These are phyloP conservation scores for Apodemus speciosus DNA, from an alignment of 2,113 vertebrate species.

Conservation along the genomic window DNA sequence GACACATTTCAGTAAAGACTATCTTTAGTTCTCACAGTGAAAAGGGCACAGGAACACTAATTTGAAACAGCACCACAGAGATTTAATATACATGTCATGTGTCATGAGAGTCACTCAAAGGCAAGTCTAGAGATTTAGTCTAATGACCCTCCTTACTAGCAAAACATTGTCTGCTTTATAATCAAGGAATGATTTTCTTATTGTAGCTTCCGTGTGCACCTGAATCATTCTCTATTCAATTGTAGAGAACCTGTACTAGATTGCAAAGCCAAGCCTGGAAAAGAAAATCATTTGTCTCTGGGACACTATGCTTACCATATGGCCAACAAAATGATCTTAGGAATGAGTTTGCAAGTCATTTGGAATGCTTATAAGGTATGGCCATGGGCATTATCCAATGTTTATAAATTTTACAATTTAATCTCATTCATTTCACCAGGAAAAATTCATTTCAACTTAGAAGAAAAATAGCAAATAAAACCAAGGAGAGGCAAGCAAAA, in stretches of 20 bases:
- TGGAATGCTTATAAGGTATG: not conserved
- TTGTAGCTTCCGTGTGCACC: not conserved
- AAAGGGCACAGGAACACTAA: not conserved
- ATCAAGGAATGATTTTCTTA: not conserved
- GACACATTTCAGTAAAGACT: not conserved
- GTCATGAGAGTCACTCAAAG: not conserved
- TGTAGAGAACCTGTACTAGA: not conserved
- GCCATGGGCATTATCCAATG: not conserved
- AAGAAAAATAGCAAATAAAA: not conserved
- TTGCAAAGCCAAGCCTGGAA: not conserved
- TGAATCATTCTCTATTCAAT: not conserved
- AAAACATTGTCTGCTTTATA: not conserved
- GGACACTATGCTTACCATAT: not conserved
- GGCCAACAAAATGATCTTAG: not conserved
- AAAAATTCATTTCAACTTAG: not conserved
- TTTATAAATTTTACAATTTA: not conserved
- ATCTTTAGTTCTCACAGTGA: not conserved
- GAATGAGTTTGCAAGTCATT: not conserved
- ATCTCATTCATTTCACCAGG: not conserved
- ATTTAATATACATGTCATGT: not conserved
- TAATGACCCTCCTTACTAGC: not conserved
- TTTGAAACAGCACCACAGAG: not conserved
- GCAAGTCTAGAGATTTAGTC: not conserved
- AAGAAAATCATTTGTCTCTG: not conserved
- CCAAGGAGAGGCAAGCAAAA: not conserved